Percentiles rank a stretch among this genome's conserved stretches.
phyloP scores from a whole-genome alignment of 2,888 invertebrate genomes.

The Synergus gifuensis region DNA sequence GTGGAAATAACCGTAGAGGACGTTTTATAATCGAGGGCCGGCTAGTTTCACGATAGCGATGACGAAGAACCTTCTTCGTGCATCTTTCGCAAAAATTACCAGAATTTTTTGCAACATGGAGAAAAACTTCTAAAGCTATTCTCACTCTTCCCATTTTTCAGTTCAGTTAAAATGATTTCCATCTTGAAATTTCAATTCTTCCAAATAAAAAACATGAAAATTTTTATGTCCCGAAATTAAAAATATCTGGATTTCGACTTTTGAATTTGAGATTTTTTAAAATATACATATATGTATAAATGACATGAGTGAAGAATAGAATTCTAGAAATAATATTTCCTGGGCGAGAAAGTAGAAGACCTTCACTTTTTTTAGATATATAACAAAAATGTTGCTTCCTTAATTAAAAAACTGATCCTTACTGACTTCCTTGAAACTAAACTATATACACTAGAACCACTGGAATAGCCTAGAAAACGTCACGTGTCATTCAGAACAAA shows the following conservation, averaged over 20 bases:
- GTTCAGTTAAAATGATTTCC: no score
- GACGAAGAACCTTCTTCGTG: constrained; percentile 4
- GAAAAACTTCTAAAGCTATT: no score
- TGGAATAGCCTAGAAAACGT: constrained; percentile 13
- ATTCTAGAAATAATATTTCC: background rate
- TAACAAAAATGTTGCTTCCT: constrained; percentile 3
- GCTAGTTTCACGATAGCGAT: background rate
- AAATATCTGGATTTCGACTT: no score
- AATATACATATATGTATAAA: background rate
- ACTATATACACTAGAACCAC: background rate
- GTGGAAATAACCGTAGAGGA: constrained; percentile 45
- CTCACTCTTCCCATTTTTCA: no score
- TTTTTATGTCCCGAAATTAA: no score
- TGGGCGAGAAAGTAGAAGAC: background rate
- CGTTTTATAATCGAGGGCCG: constrained; percentile 1
- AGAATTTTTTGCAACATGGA: background rate
- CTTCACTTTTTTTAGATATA: constrained; percentile 11
- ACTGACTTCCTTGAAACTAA: constrained; percentile 28
- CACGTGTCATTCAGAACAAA: constrained; percentile 2
- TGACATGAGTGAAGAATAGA: background rate
- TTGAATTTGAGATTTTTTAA: background rate
- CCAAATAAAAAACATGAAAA: no score
- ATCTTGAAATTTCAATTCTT: no score
- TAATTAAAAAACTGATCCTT: background rate
- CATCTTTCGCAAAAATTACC: constrained; percentile 7